Evolutionary conservation across 2,888 invertebrate species (phyloP).

Genomic region (Cetonia aurata): DNA sequence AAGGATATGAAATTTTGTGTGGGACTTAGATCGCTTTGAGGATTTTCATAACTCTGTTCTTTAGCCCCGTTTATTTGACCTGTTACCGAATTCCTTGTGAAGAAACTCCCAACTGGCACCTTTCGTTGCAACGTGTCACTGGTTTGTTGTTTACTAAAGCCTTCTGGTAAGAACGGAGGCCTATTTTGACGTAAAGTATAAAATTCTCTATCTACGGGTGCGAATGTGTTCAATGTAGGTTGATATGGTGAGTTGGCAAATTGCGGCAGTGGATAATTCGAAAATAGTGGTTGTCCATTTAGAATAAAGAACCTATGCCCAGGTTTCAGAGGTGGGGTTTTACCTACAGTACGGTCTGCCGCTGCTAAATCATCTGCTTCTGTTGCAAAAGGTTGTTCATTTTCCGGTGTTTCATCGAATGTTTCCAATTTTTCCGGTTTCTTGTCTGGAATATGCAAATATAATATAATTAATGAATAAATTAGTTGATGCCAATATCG

Average conservation of each 20-base stretch:
- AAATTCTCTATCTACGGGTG: conserved; percentile 16
- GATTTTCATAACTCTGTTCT: conserved; percentile 40
- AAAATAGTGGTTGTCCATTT: conserved; percentile 69
- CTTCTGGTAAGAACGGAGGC: conserved; percentile 43
- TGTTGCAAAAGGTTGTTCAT: conserved; percentile 50
- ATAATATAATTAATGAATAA: too few species aligned
- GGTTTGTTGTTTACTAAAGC: conserved; percentile 39
- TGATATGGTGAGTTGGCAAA: conserved; percentile 43
- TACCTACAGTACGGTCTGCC: conserved; percentile 50
- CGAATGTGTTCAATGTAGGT: conserved; percentile 30
- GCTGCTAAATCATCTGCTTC: conserved; percentile 51
- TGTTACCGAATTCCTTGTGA: conserved; percentile 53
- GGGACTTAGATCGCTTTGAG: conserved; percentile 26
- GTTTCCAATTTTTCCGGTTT: conserved; percentile 64
- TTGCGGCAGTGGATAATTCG: conserved; percentile 53
- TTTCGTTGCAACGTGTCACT: conserved; percentile 30
- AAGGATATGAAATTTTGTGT: conserved; percentile 52
- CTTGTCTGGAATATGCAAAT: conserved; percentile 48
- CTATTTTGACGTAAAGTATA: conserved; percentile 36
- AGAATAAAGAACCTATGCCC: conserved; percentile 73
- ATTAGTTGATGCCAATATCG: too few species aligned
- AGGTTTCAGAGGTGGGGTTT: conserved; percentile 55
- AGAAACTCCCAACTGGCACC: conserved; percentile 51
- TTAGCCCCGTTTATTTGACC: conserved; percentile 51
- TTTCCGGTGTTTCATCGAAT: conserved; percentile 57